Percentiles rank a stretch among this genome's conserved stretches.
phyloP scores from a whole-genome alignment of 2,888 invertebrate genomes.

The Polydrusus pterygomalis region DNA sequence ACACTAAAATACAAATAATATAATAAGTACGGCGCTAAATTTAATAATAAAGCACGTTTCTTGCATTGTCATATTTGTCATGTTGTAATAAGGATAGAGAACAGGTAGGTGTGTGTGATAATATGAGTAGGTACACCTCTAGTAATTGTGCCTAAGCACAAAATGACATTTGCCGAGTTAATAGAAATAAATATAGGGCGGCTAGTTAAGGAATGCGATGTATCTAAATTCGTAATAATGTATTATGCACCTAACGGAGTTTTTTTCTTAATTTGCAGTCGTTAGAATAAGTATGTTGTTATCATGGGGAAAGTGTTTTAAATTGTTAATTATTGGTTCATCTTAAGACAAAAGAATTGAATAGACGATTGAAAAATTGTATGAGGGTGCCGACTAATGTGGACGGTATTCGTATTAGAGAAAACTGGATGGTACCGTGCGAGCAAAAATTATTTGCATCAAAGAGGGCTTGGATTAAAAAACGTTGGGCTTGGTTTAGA shows the following conservation, averaged over 20 bases:
- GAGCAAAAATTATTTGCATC: too few species aligned
- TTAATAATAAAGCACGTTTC: slow-evolving; percentile 22
- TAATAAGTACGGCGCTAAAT: slow-evolving; percentile 10
- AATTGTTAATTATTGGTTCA: background rate
- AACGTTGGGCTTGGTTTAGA: too few species aligned
- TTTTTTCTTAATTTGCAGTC: background rate
- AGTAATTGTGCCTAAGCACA: slow-evolving; percentile 22
- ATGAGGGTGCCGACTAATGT: too few species aligned
- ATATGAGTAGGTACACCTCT: slow-evolving; percentile 21
- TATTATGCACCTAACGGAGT: slow-evolving; percentile 15
- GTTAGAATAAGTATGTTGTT: background rate
- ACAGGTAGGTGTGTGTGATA: slow-evolving; percentile 30
- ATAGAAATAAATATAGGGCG: slow-evolving; percentile 29
- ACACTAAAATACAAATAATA: background rate
- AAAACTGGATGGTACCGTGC: too few species aligned
- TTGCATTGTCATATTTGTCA: slow-evolving; percentile 8
- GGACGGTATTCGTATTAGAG: too few species aligned
- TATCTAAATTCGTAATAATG: slow-evolving; percentile 18
- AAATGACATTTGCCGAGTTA: slow-evolving; percentile 27
- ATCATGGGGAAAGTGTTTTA: background rate
- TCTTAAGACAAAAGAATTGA: background rate
- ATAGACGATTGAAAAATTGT: too few species aligned
- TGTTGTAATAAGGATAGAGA: slow-evolving; percentile 16
- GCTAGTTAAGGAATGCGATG: slow-evolving; percentile 11
- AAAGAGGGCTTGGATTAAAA: too few species aligned